These are phyloP conservation scores for Pecten maximus DNA, from an alignment of 2,888 invertebrate species.

Conservation along the genomic window DNA sequence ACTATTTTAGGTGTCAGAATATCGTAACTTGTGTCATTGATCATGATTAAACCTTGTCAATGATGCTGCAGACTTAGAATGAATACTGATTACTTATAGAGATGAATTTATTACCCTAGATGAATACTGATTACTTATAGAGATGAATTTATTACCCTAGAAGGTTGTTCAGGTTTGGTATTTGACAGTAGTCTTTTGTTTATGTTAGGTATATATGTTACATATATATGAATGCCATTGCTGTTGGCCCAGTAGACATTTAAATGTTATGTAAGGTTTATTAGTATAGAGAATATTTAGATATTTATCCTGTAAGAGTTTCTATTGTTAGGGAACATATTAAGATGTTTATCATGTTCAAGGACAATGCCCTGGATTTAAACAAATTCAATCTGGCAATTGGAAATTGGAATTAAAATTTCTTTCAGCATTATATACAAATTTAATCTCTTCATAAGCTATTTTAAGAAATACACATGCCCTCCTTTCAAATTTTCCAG, in stretches of 20 bases:
- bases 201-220: neutral
- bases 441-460: neutral
- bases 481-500: neutral
- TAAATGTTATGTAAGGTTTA: neutral
- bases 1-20: no score
- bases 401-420: neutral
- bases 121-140: no score
- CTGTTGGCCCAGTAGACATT: neutral
- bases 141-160: no score
- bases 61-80: no score
- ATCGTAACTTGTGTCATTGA: no score
- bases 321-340: neutral
- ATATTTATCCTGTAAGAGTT: neutral
- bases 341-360: neutral
- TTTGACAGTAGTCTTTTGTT: neutral
- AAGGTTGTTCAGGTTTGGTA: no score
- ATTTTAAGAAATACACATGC: neutral
- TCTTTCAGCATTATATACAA: neutral
- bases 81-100: no score
- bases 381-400: constrained; percentile 14
- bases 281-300: neutral
- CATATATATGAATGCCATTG: neutral
- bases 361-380: neutral
- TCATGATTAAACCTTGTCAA: no score
- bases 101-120: no score